Evolutionary conservation across 2,888 invertebrate genomes (phyloP).

Genomic region (Tenthredo notha): DNA sequence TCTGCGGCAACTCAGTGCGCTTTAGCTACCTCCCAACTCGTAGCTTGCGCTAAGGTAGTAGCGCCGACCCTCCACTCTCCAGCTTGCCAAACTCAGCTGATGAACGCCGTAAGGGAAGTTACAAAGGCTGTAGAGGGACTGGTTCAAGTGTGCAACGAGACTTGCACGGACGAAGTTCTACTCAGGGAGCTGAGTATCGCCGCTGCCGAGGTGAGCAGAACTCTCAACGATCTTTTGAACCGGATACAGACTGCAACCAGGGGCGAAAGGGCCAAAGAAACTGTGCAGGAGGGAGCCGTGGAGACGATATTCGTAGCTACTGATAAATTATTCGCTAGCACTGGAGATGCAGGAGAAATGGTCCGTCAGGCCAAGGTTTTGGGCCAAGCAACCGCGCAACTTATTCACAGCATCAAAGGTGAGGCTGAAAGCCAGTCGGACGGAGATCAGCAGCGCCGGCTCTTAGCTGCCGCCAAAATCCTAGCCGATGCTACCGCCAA

Average conservation of each 20-base stretch:
- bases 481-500: constrained; percentile 97
- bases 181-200: constrained; percentile 90
- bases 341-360: constrained; percentile 96
- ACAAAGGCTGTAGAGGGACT: constrained; percentile 94
- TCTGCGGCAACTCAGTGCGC: constrained; percentile 98
- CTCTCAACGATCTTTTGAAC: constrained; percentile 92
- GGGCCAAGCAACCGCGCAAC: constrained; percentile 95
- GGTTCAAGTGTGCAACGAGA: constrained; percentile 89
- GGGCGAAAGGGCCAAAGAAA: constrained; percentile 83
- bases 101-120: constrained; percentile 95
- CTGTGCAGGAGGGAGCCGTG: constrained; percentile 90
- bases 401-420: constrained; percentile 96
- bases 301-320: constrained; percentile 95
- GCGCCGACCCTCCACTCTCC: constrained; percentile 91
- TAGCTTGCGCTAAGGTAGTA: constrained; percentile 97
- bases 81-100: constrained; percentile 93
- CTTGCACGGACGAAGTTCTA: constrained; percentile 84
- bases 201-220: constrained; percentile 92
- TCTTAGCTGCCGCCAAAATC: constrained; percentile 96
- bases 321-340: constrained; percentile 91
- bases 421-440: constrained; percentile 95
- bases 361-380: constrained; percentile 94
- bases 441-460: constrained; percentile 92
- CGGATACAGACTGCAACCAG: constrained; percentile 89
- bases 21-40: constrained; percentile 97